These are phyloP conservation scores for Hirtodrosophila alboralis DNA, from an alignment of 2,888 invertebrate genomes.

Conservation along the genomic window DNA sequence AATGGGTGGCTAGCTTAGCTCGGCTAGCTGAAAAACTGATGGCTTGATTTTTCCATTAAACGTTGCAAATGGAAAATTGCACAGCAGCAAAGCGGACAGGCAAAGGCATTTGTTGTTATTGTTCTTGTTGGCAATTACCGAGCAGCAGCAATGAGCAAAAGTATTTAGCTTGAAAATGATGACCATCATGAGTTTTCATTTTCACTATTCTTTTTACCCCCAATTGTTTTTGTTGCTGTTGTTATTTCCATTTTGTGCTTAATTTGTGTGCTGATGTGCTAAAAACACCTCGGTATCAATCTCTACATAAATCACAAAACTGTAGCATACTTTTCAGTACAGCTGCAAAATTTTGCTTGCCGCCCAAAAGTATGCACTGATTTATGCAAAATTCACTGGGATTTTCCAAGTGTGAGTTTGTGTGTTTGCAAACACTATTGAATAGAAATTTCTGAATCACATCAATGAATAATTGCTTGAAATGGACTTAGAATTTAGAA, in stretches of 20 bases:
- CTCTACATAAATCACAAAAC: constrained; percentile 30
- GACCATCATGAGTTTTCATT: constrained; percentile 57
- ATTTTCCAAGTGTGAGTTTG: constrained; percentile 22
- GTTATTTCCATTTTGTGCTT: constrained; percentile 44
- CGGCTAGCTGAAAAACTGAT: constrained; percentile 59
- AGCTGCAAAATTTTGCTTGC: constrained; percentile 11
- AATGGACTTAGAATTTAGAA: background rate
- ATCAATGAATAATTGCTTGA: constrained; percentile 30
- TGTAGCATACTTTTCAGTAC: constrained; percentile 46
- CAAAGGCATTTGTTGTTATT: constrained; percentile 36
- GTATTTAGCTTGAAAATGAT: constrained; percentile 58
- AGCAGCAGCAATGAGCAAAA: constrained; percentile 44
- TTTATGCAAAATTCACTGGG: constrained; percentile 35
- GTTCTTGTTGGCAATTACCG: constrained; percentile 51
- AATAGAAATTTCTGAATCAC: constrained; percentile 22
- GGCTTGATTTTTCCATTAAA: constrained; percentile 71
- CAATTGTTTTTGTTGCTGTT: constrained; percentile 12
- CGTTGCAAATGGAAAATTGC: constrained; percentile 63
- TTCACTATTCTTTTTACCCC: constrained; percentile 10
- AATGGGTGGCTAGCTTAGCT: constrained; percentile 47
- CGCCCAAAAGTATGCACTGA: constrained; percentile 9
- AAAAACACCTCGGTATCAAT: constrained; percentile 55
- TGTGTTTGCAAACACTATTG: background rate
- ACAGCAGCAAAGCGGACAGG: constrained; percentile 24
- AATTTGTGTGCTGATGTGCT: constrained; percentile 56